Percentiles rank a stretch among this genome's conserved stretches.
phyloP scores from a whole-genome alignment of 2,797 vertebrate genomes.

The Anguilla megastoma region DNA sequence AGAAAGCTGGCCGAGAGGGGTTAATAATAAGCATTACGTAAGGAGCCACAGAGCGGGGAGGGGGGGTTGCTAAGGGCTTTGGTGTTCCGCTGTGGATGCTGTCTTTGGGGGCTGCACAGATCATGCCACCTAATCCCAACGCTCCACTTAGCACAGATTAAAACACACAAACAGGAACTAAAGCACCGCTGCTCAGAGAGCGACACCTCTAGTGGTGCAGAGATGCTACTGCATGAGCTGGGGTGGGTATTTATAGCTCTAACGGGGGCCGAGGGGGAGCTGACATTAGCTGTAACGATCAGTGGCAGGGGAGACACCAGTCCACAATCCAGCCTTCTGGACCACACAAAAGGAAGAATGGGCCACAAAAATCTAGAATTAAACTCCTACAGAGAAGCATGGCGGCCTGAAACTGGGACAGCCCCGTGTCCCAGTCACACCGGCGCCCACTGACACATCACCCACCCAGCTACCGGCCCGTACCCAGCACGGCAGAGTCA shows the following conservation, averaged over 20 bases:
- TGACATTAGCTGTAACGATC: slow-evolving; percentile 22
- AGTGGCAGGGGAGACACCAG: slow-evolving; percentile 54
- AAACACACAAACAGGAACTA: slow-evolving; percentile 40
- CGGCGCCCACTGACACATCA: not conserved
- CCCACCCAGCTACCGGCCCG: not conserved
- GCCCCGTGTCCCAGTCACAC: not conserved
- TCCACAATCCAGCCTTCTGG: slow-evolving; percentile 59
- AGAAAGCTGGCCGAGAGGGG: not conserved
- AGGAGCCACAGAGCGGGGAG: slow-evolving; percentile 9
- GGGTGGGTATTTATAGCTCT: slow-evolving; percentile 10
- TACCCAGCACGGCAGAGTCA: not conserved
- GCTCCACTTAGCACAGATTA: slow-evolving; percentile 55
- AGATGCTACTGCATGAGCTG: not conserved
- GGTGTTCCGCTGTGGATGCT: not conserved
- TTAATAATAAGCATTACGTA: slow-evolving; percentile 4
- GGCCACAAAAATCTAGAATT: slow-evolving; percentile 49
- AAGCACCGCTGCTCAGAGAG: slow-evolving; percentile 40
- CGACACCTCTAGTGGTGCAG: not conserved
- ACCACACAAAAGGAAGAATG: slow-evolving; percentile 53
- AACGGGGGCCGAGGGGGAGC: slow-evolving; percentile 33
- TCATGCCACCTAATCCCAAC: not conserved
- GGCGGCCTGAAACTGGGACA: not conserved
- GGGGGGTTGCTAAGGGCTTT: not conserved
- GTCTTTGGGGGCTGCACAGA: not conserved
- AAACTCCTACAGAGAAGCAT: slow-evolving; percentile 25